These are phyloP conservation scores for Pristionchus japonicus DNA, from an alignment of 2,888 invertebrate species.

Conservation along the genomic window DNA sequence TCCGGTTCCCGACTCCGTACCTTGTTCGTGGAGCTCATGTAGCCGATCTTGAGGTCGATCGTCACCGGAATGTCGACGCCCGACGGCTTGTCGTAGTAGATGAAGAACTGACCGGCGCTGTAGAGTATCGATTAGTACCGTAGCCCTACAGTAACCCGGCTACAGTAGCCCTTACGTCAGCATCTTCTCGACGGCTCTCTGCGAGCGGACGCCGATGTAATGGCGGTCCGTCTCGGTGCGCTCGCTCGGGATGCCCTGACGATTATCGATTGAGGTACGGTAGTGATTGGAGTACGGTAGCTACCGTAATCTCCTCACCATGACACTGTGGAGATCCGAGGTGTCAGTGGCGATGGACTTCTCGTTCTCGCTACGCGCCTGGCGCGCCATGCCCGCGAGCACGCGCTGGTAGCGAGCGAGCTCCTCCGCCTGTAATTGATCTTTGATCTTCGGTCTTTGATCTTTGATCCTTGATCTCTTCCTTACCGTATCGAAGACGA, in stretches of 20 bases:
- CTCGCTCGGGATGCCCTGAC: too few species aligned
- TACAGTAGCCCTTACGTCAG: neutral
- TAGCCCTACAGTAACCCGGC: neutral
- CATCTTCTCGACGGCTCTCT: neutral
- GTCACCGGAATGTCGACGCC: neutral
- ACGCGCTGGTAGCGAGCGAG: neutral
- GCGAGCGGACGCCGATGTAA: constrained; percentile 6
- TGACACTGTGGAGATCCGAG: neutral
- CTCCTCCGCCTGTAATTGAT: constrained; percentile 5
- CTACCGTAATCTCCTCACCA: neutral
- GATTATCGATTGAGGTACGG: neutral
- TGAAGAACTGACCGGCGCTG: constrained; percentile 22
- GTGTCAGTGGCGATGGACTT: neutral
- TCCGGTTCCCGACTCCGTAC: neutral
- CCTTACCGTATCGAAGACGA: constrained; percentile 14
- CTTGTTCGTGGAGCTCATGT: constrained; percentile 40
- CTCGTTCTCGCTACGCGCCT: neutral
- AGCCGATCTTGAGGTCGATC: constrained; percentile 39
- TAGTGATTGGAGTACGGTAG: neutral
- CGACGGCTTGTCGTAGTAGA: constrained; percentile 22
- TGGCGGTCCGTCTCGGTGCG: neutral
- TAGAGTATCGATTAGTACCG: neutral
- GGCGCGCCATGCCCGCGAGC: neutral
- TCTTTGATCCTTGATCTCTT: neutral
- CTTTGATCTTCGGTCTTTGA: neutral